Evolutionary conservation across 2,113 vertebrate species (phyloP).

Genomic region (Stictonetta naevosa): DNA sequence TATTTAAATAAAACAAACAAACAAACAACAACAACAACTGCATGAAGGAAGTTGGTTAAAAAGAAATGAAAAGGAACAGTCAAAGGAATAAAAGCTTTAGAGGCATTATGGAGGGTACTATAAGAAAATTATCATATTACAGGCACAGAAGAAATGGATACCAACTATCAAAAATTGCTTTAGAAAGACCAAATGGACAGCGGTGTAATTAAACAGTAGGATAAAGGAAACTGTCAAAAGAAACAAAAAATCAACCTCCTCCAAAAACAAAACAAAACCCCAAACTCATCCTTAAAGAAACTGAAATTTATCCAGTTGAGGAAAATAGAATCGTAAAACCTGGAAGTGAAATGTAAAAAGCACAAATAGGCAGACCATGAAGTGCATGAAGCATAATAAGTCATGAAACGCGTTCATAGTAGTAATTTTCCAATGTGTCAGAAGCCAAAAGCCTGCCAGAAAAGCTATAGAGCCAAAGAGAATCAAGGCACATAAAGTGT

Average conservation of each 20-base stretch:
- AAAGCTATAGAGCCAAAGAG: slow-evolving; percentile 18
- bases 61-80: neutral
- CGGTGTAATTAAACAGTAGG: neutral
- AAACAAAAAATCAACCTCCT: neutral
- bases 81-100: slow-evolving; percentile 17
- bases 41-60: neutral
- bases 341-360: neutral
- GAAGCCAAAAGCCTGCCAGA: neutral
- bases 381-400: neutral
- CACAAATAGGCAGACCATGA: neutral
- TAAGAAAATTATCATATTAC: slow-evolving; percentile 5
- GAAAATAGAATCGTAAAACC: neutral
- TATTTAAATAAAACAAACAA: neutral
- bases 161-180: slow-evolving; percentile 22
- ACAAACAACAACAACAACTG: neutral
- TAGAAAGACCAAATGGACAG: neutral
- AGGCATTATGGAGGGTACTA: neutral
- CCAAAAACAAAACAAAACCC: neutral
- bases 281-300: neutral
- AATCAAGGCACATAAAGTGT: neutral
- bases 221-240: neutral
- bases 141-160: slow-evolving; percentile 14
- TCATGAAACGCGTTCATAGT: neutral
- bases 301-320: neutral
- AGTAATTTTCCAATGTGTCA: slow-evolving; percentile 5